A percentile compares a stretch with the other conserved stretches of the same genome.
Evolutionary conservation across 2,113 vertebrate genomes (phyloP).

Genomic region (Calidris pygmaea): DNA sequence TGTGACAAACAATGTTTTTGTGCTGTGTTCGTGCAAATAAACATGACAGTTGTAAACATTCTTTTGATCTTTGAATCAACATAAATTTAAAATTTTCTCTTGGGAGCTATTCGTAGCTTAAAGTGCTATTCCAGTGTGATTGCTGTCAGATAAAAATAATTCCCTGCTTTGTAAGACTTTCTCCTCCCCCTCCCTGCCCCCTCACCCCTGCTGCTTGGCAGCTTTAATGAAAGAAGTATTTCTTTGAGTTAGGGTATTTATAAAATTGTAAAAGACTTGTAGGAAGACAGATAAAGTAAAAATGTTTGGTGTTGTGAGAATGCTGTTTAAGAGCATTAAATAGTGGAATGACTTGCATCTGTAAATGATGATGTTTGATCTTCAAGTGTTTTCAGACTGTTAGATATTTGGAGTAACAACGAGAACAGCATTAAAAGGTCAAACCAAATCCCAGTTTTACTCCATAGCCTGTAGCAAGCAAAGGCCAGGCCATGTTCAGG

Average conservation of each 20-base stretch:
- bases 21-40: slow-evolving; percentile 7
- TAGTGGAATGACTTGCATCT: background rate
- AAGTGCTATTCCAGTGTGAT: background rate
- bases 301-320: background rate
- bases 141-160: slow-evolving; percentile 32
- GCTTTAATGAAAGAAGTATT: background rate
- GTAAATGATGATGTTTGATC: background rate
- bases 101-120: background rate
- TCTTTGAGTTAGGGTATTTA: background rate
- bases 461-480: background rate
- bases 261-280: background rate
- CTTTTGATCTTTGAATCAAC: background rate
- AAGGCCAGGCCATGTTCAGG: background rate
- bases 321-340: background rate
- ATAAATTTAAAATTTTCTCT: background rate
- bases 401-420: background rate
- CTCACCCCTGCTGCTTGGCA: background rate
- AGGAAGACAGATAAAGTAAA: background rate
- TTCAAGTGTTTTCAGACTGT: background rate
- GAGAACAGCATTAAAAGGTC: background rate
- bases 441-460: rapidly evolving
- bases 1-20: background rate
- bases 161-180: background rate
- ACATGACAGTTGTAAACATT: slow-evolving; percentile 1
- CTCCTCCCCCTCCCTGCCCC: background rate